A percentile compares a stretch with the other conserved stretches of the same genome.
phyloP scores from a whole-genome alignment of 2,797 vertebrate genomes.

The Galago senegalensis region DNA sequence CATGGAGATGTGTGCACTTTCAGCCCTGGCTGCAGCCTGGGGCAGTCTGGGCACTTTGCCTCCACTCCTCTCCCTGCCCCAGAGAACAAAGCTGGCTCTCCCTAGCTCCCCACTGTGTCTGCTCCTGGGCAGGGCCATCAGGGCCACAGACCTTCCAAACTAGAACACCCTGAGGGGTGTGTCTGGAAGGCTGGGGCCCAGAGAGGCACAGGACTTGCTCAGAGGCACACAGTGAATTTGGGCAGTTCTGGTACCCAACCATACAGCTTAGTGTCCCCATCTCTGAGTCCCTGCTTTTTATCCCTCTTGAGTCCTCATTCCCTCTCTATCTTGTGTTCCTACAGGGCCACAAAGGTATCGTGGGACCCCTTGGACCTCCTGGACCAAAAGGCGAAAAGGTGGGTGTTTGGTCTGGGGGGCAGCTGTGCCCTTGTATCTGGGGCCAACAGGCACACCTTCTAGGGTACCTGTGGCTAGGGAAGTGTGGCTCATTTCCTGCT shows the following conservation, averaged over 20 bases:
- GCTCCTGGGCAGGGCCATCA: not conserved
- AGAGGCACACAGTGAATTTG: not conserved
- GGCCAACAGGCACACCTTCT: not conserved
- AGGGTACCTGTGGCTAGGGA: not conserved
- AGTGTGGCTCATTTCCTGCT: not conserved
- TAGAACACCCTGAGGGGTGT: not conserved
- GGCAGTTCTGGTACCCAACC: not conserved
- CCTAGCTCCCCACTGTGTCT: not conserved
- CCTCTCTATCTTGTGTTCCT: slow-evolving; percentile 11
- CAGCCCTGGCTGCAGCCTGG: not conserved
- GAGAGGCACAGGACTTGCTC: not conserved
- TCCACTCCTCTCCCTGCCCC: not conserved
- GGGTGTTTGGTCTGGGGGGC: slow-evolving; percentile 54
- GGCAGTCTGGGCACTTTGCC: not conserved
- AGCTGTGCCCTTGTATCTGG: rapidly evolving
- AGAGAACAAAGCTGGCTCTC: not conserved
- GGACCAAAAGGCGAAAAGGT: slow-evolving; percentile 99
- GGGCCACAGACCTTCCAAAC: no score
- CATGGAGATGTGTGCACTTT: rapidly evolving
- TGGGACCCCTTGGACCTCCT: slow-evolving; percentile 94
- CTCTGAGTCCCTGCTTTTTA: not conserved
- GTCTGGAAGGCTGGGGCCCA: not conserved
- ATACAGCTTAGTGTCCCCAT: not conserved
- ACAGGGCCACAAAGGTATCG: slow-evolving; percentile 95
- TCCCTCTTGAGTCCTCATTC: not conserved